phyloP scores from a whole-genome alignment of 2,797 vertebrate genomes.

The Semotilus atromaculatus region DNA sequence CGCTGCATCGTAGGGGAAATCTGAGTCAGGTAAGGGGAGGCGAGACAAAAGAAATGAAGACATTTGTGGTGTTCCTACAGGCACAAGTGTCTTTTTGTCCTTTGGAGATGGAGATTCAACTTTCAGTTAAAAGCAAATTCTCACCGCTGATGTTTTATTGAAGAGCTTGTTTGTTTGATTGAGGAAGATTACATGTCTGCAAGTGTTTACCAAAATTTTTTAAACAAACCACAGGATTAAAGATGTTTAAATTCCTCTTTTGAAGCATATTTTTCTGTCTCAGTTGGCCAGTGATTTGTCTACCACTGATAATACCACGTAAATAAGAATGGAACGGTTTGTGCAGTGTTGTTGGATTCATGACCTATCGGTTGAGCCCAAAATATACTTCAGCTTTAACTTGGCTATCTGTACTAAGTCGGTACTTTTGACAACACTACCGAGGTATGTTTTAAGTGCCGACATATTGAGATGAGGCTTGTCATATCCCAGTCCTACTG shows the following conservation, averaged over 20 bases:
- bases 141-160: background rate
- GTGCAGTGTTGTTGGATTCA: background rate
- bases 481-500: background rate
- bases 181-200: background rate
- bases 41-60: constrained; percentile 14
- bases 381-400: background rate
- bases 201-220: background rate
- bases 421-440: no score
- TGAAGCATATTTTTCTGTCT: background rate
- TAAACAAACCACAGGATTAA: constrained; percentile 13
- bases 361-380: background rate
- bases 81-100: background rate
- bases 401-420: background rate
- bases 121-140: background rate
- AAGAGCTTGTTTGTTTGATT: constrained; percentile 21
- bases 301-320: background rate
- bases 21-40: constrained; percentile 29
- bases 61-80: background rate
- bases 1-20: background rate
- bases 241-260: background rate
- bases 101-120: background rate
- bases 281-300: background rate
- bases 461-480: background rate
- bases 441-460: background rate
- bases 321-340: background rate